Evolutionary conservation across 2,797 vertebrate species (phyloP).

Genomic region (Moxostoma hubbsi): DNA sequence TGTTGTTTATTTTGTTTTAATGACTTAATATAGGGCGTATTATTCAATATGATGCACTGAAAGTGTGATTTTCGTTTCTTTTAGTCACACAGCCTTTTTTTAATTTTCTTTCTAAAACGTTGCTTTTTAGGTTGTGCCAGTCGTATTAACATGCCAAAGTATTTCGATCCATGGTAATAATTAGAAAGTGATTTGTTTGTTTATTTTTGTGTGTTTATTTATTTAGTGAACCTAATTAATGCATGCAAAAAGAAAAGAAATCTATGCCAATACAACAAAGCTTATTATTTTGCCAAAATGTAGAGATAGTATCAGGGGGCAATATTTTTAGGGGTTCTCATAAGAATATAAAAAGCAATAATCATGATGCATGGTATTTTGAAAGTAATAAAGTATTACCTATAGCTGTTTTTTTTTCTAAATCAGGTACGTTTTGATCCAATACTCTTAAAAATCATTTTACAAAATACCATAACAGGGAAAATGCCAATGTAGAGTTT

Average conservation of each 20-base stretch:
- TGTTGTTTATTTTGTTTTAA: slow-evolving; percentile 49
- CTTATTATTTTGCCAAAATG: slow-evolving; percentile 86
- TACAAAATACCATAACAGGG: slow-evolving; percentile 87
- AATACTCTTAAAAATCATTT: slow-evolving; percentile 83
- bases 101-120: slow-evolving; percentile 68
- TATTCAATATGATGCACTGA: slow-evolving; percentile 51
- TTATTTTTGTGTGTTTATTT: slow-evolving; percentile 69
- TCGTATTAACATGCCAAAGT: slow-evolving; percentile 85
- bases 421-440: slow-evolving; percentile 91
- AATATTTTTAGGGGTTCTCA: slow-evolving; percentile 89
- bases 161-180: slow-evolving; percentile 64
- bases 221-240: slow-evolving; percentile 69
- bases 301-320: slow-evolving; percentile 85
- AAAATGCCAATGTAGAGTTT: slow-evolving; percentile 88
- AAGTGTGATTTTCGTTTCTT: slow-evolving; percentile 40
- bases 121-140: slow-evolving; percentile 64
- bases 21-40: slow-evolving; percentile 46
- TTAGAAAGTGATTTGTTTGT: slow-evolving; percentile 76
- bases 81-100: slow-evolving; percentile 72
- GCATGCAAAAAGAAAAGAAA: slow-evolving; percentile 79
- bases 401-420: slow-evolving; percentile 81
- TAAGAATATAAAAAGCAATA: slow-evolving; percentile 96
- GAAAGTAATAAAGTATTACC: slow-evolving; percentile 85
- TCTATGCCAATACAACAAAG: slow-evolving; percentile 89
- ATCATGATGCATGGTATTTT: slow-evolving; percentile 93